Base-by-base conservation (phyloP, 1,140 invertebrate species). In the Sycophila sp. region DNA sequence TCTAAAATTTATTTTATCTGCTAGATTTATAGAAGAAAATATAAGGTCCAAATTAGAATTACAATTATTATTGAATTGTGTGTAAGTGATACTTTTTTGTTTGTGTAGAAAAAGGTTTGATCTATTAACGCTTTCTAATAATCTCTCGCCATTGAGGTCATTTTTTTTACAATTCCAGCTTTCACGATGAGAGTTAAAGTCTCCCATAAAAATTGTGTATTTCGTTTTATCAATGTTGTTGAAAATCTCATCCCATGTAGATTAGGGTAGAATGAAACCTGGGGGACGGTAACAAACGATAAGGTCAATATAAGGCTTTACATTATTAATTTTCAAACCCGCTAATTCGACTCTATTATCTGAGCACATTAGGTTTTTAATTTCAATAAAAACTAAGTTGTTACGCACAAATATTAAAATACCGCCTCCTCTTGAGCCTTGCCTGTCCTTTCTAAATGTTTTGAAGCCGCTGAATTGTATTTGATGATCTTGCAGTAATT, bases 1-100 rank as follows among this genome's bases (percentile, higher is more conserved):
- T n/a, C 76, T 66, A 77, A 78, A 80, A 67, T 75, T 72, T 55
- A 78, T 68, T 59, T 76, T 73, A 53, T 71, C 45, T 47, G 51
- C 40, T 53, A 77, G 69, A 68, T 69, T 69, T 62, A 73, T 56
- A 42, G 74, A 73, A 64, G 74, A 22, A 26, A 75, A 49, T 4
- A 60, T 67, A 2, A 75, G 45, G 32, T 73, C 71, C 4, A 72
- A 6, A 22, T 49, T 49, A 19, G 47, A 49, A 2, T 26, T 49
- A 7, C 13, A 13, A 32, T 22, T 22, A 22, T 26, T 22, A 13
- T n/a, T 3, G 6, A 36, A 4, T 7, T 36, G 19, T 0, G 24
- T 17, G 22, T 34, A 11, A 2, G 53, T 49, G 28, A 24, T 5
- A 22, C 32, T 19, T 15, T 56, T 40, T 6, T 30, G 1, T 47